phyloP scores from a whole-genome alignment of 2,888 invertebrate species.

The Cephus sareptanus region DNA sequence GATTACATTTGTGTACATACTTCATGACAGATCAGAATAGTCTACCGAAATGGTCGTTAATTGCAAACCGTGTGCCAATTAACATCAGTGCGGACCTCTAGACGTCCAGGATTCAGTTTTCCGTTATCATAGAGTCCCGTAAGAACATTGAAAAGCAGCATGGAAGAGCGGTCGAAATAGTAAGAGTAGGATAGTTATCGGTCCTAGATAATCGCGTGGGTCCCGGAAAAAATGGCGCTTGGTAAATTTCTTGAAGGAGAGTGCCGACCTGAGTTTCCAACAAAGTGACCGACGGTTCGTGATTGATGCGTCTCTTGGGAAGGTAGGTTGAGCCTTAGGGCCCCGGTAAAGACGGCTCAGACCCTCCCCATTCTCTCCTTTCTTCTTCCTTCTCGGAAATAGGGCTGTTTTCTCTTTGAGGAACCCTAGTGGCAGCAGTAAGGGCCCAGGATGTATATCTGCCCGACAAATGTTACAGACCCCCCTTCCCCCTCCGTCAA shows the following conservation, averaged over 20 bases:
- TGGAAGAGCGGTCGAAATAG: not conserved
- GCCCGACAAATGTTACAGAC: constrained; percentile 24
- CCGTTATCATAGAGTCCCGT: not conserved
- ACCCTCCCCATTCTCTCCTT: constrained; percentile 1
- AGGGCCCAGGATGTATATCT: constrained; percentile 7
- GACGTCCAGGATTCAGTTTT: not conserved
- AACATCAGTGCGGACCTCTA: not conserved
- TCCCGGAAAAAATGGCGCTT: not conserved
- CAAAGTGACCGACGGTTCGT: constrained; percentile 6
- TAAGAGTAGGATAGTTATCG: not conserved
- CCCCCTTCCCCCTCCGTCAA: constrained; percentile 5
- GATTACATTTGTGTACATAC: not conserved
- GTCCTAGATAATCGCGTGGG: not conserved
- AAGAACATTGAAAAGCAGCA: not conserved
- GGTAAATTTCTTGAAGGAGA: not conserved
- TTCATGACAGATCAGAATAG: not conserved
- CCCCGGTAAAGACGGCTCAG: constrained; percentile 19
- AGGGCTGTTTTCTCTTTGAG: constrained; percentile 16
- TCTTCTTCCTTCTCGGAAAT: constrained; percentile 23
- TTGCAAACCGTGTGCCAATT: not conserved
- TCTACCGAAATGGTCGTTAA: not conserved
- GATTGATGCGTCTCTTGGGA: constrained; percentile 26
- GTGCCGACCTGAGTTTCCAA: constrained; percentile 15
- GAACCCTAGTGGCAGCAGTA: not conserved
- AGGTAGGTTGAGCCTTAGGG: constrained; percentile 12